Evolutionary conservation across 92 coral and sea anemone genomes (phyloP), one percentile per base, ranked within the genome.

Genomic region (Epizoanthus fatuus): DNA sequence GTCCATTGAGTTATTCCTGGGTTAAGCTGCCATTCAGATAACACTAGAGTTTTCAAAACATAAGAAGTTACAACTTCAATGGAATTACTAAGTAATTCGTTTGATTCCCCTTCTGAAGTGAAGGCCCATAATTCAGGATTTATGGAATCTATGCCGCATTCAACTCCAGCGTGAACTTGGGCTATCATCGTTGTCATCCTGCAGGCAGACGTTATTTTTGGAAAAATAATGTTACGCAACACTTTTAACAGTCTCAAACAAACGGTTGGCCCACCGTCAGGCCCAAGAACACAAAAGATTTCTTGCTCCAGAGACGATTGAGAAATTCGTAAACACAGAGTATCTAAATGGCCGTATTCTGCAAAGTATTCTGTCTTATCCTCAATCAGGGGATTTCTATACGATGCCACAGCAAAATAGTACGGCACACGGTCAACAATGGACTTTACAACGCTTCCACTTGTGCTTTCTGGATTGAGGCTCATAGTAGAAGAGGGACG

Each of bases 11-110:
- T 0, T 2, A 52, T 17, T 8, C 35, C 19, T 14, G 86, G 53
- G 20, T 52, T 32, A 45, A 32, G 3, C 74, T 81, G 66, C 86
- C 67, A 81, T 81, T 81, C 86, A 51, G 32, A 67, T 45, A 81
- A 81, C 64, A 81, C 86, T 35, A 81, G 49, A 17, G 86, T 81
- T 1, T 81, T 81, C 8, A 81, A 49, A 12, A 81, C 52, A 52
- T 81, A 81, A 29, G 86, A 81, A 29, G 75, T 52, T 45, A 81
- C 29, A 12, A 68, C 10, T n/a, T 25, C 63, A 58, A 53, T 51
- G 3, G 56, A 69, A 0, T 12, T 0, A 4, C 15, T 9, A 19
- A 63, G 42, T 37, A 5, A 0, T 59, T 0, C 2, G 17, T 1
- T 32, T 10, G 7, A 9, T 29, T 32, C 39, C 7, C 0, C 1